Evolutionary conservation across 2,113 vertebrate genomes (phyloP).

Genomic region (Neogale vison): DNA sequence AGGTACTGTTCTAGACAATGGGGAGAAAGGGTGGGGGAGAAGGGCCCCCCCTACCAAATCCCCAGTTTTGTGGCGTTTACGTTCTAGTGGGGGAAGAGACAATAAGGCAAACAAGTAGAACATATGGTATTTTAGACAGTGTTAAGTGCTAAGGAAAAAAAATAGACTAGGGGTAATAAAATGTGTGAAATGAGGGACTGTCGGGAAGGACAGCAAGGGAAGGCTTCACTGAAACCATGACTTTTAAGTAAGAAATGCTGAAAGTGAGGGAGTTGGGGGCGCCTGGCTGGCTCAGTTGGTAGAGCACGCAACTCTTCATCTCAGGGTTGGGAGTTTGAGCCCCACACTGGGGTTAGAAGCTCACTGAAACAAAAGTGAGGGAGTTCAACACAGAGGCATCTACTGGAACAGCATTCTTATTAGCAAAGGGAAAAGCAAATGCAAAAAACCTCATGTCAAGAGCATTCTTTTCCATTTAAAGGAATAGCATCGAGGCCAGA

Average conservation of each 20-base stretch:
- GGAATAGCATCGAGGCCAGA: neutral
- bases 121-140: neutral
- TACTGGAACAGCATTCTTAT: neutral
- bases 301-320: neutral
- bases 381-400: neutral
- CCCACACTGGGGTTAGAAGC: neutral
- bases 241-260: neutral
- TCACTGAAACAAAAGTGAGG: neutral
- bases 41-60: neutral
- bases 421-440: neutral
- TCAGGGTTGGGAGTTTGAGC: neutral
- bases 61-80: neutral
- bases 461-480: neutral
- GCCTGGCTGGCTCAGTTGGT: neutral
- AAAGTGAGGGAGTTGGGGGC: neutral
- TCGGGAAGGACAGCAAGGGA: neutral
- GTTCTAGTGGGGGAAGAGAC: neutral
- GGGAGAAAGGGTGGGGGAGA: neutral
- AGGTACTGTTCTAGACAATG: neutral
- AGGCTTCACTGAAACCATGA: neutral
- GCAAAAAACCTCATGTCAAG: neutral
- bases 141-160: conserved; percentile 5
- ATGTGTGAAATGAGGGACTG: neutral
- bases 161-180: neutral
- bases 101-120: neutral